Percentiles rank a stretch among this genome's conserved stretches.
Evolutionary conservation across 2,113 vertebrate genomes (phyloP).

Genomic region (Oxyruncus cristatus): DNA sequence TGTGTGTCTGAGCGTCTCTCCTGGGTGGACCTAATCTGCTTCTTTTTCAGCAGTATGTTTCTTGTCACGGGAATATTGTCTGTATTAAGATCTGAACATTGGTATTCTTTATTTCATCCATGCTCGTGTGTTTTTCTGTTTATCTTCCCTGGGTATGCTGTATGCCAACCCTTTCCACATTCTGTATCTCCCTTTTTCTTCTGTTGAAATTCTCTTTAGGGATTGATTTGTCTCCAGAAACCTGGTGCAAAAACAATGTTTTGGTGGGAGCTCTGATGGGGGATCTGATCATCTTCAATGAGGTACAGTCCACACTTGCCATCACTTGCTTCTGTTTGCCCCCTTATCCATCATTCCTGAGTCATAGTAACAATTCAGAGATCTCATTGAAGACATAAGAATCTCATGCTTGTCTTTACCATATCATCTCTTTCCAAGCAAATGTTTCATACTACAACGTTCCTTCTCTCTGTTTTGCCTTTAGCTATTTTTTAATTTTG

Average conservation of each 20-base stretch:
- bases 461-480: neutral
- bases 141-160: neutral
- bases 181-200: neutral
- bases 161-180: neutral
- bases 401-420: neutral
- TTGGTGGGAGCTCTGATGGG: neutral
- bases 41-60: neutral
- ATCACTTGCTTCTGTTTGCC: neutral
- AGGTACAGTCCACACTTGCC: neutral
- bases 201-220: neutral
- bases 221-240: neutral
- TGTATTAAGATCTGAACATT: neutral
- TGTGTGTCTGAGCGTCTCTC: accelerated
- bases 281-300: neutral
- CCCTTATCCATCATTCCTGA: accelerated
- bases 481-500: neutral
- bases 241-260: neutral
- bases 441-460: neutral
- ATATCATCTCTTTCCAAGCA: neutral
- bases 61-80: neutral
- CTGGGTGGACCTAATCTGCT: neutral
- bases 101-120: neutral
- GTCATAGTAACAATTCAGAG: neutral
- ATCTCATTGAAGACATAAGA: neutral
- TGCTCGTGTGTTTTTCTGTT: neutral